Evolutionary conservation across 2,888 invertebrate species (phyloP), one percentile per base, ranked within the genome.

Genomic region (Agrochola lychnidis): DNA sequence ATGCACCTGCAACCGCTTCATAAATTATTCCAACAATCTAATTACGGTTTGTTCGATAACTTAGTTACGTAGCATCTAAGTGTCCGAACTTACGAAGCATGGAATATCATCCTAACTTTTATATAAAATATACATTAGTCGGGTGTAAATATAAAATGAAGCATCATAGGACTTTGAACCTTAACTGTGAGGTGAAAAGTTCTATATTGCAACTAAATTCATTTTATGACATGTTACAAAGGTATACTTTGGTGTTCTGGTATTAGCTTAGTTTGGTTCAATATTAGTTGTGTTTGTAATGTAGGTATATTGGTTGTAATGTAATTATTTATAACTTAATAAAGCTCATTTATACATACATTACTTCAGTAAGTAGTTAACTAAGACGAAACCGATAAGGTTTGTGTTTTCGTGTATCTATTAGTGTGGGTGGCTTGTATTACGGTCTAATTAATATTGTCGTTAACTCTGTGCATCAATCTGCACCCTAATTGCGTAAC

Each of bases 1-100:
- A 56, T 78, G 71, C 71, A 83, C 83, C 83, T 80, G 83, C 70
- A 80, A 42, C 53, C 48, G 30, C 48, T 83, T 36, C 71, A 70
- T 83, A 83, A 83, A 80, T 80, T 78, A 79, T 83, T 66, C 59
- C 48, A 53, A 56, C 83, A 70, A 78, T 79, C 59, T 79, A 83
- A 72, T 83, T 83, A 83, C 57, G 6, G 62, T 68, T 10, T 70
- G 79, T 73, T 83, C 84, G 42, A 64, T 79, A 83, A 79, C 80
- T 63, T 56, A 83, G 63, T 81, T 83, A 80, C 25, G 40, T 14
- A 36, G 19, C 56, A 83, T 61, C 81, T 83, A 83, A 83, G 81
- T 79, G 73, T 64, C 59, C 36, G 42, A 72, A 81, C 73, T 83
- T 80, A 72, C 53, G 30, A 83, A 83, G 61, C 79, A 70, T 40